phyloP scores from a whole-genome alignment of 2,113 vertebrate genomes.

The Urocolius indicus region DNA sequence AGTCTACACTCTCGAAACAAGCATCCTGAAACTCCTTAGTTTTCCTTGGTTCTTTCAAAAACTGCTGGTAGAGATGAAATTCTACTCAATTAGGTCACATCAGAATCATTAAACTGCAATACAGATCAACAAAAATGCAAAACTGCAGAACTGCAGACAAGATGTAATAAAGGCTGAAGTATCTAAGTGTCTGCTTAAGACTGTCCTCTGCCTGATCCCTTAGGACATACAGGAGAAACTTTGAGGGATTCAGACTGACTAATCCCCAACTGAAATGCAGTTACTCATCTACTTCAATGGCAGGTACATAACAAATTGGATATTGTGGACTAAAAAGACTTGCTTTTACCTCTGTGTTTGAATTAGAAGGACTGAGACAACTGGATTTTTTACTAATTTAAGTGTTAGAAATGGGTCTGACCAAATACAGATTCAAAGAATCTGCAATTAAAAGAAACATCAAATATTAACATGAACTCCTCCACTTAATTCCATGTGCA shows the following conservation, averaged over 20 bases:
- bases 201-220: background rate
- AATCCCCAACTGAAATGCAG: background rate
- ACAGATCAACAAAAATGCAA: background rate
- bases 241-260: background rate
- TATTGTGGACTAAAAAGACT: background rate
- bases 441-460: background rate
- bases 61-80: background rate
- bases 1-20: background rate
- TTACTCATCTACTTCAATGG: background rate
- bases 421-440: background rate
- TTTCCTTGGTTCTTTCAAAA: background rate
- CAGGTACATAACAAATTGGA: background rate
- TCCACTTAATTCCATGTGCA: background rate
- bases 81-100: background rate
- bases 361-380: background rate
- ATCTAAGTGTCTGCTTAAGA: background rate
- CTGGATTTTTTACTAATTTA: background rate
- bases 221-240: background rate
- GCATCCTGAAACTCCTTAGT: background rate
- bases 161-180: background rate
- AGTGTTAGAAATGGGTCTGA: background rate
- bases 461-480: background rate
- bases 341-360: background rate
- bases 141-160: background rate
- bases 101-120: background rate